Percentiles rank a stretch among this genome's conserved stretches.
These are phyloP conservation scores for Calliphora vomitoria DNA, from an alignment of 2,888 invertebrate species.

Conservation along the genomic window DNA sequence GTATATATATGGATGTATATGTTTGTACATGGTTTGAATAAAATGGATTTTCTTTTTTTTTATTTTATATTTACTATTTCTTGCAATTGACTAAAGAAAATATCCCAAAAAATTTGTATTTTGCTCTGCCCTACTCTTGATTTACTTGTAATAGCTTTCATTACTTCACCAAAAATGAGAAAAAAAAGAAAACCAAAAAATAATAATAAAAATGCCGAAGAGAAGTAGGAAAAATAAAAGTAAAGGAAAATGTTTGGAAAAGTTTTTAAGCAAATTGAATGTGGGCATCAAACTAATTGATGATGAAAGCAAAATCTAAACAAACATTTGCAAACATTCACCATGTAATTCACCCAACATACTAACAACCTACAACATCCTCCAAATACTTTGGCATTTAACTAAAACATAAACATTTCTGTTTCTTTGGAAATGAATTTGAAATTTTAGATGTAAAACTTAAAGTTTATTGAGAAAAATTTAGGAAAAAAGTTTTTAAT, in stretches of 20 bases:
- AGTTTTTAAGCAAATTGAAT: conserved; percentile 68
- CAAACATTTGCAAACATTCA: neutral
- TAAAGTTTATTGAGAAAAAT: neutral
- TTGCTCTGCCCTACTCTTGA: conserved; percentile 21
- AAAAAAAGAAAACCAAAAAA: neutral
- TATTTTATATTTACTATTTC: conserved; percentile 9
- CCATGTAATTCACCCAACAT: neutral
- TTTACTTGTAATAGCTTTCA: conserved; percentile 47
- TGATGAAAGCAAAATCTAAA: conserved; percentile 56
- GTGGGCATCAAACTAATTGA: conserved; percentile 69
- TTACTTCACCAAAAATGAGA: neutral
- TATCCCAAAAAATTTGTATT: conserved; percentile 21
- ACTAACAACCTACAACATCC: neutral
- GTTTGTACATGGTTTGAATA: conserved; percentile 49
- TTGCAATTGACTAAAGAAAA: conserved; percentile 48
- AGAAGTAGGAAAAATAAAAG: neutral
- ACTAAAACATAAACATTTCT: conserved; percentile 3
- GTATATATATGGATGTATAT: neutral
- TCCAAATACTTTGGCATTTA: neutral
- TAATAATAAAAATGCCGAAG: neutral
- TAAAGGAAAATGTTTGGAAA: conserved; percentile 24
- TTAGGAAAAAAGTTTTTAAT: conserved; percentile 5
- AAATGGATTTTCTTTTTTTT: conserved; percentile 27
- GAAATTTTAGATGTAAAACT: neutral
- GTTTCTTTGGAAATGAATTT: neutral